A percentile compares a stretch with the other conserved stretches of the same genome.
These are phyloP conservation scores for Malurus alboscapulatus DNA, from an alignment of 2,113 vertebrate genomes.

Conservation along the genomic window DNA sequence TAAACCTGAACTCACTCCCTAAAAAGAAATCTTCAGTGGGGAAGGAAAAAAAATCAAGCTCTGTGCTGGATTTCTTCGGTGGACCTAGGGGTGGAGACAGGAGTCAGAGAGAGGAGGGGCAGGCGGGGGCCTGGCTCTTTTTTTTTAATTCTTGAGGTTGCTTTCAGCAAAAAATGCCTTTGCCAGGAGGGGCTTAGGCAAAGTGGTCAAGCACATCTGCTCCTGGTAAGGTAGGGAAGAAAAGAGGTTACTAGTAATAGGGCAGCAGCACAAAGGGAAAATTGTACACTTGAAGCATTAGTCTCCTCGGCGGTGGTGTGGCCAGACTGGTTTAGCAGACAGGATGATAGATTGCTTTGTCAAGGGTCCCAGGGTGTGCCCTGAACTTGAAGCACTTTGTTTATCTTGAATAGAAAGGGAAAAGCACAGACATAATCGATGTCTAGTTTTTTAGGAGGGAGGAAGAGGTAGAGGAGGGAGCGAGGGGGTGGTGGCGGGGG, in stretches of 20 bases:
- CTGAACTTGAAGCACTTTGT: conserved; percentile 99
- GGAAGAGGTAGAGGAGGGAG: conserved; percentile 81
- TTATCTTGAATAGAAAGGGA: conserved; percentile 99
- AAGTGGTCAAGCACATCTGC: conserved; percentile 87
- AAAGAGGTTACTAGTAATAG: conserved; percentile 81
- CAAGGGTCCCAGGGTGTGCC: conserved; percentile 99
- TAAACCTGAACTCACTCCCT: conserved; percentile 67
- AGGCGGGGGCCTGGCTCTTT: not conserved
- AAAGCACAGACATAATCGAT: conserved; percentile 87
- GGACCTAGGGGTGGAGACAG: not conserved
- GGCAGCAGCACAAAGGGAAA: conserved; percentile 86
- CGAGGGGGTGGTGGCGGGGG: conserved; percentile 46
- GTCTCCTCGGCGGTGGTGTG: conserved; percentile 79
- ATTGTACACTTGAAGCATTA: conserved; percentile 84
- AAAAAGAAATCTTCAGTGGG: conserved; percentile 55
- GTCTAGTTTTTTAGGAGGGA: conserved; percentile 86
- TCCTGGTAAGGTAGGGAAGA: conserved; percentile 79
- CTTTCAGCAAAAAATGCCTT: conserved; percentile 71
- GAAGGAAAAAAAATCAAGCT: conserved; percentile 25
- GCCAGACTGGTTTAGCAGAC: conserved; percentile 94
- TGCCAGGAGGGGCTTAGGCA: conserved; percentile 77
- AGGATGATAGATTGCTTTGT: conserved; percentile 99
- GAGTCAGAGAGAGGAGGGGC: not conserved
- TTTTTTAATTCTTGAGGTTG: not conserved
- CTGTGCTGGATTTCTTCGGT: conserved; percentile 31